These are phyloP conservation scores for Philopedon plagiatum DNA, from an alignment of 2,888 invertebrate species.

Conservation along the genomic window DNA sequence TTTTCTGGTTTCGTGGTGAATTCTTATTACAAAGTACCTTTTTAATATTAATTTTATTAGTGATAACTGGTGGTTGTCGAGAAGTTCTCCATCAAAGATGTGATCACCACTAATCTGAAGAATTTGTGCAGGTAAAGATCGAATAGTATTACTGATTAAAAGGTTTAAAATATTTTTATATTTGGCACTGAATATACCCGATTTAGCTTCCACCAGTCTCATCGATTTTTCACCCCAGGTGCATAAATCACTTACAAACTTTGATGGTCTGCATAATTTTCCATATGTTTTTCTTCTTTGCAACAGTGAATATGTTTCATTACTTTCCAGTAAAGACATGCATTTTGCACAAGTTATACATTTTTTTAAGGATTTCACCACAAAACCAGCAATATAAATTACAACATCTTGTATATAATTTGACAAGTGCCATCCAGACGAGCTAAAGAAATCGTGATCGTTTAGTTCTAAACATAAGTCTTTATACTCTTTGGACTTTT, in stretches of 20 bases:
- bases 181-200: not conserved
- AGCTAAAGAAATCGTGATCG: no score
- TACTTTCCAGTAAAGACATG: constrained; percentile 18
- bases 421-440: no score
- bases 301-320: constrained; percentile 27
- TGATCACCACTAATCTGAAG: constrained; percentile 32
- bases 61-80: constrained; percentile 22
- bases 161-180: not conserved
- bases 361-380: constrained; percentile 40
- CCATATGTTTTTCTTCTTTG: constrained; percentile 45
- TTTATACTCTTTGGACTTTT: not conserved
- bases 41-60: constrained; percentile 39
- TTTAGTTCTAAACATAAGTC: not conserved
- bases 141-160: constrained; percentile 20
- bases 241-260: constrained; percentile 27
- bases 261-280: constrained; percentile 23
- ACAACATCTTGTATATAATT: constrained; percentile 32
- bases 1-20: constrained; percentile 26
- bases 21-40: constrained; percentile 17
- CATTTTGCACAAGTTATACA: constrained; percentile 29
- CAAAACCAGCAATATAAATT: constrained; percentile 45
- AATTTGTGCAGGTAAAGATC: constrained; percentile 12
- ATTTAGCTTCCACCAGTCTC: not conserved
- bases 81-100: constrained; percentile 41
- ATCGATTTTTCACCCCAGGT: constrained; percentile 25